Evolutionary conservation across 2,113 vertebrate genomes (phyloP), one percentile per base, ranked within the genome.

Genomic region (Actenoides lindsayi): DNA sequence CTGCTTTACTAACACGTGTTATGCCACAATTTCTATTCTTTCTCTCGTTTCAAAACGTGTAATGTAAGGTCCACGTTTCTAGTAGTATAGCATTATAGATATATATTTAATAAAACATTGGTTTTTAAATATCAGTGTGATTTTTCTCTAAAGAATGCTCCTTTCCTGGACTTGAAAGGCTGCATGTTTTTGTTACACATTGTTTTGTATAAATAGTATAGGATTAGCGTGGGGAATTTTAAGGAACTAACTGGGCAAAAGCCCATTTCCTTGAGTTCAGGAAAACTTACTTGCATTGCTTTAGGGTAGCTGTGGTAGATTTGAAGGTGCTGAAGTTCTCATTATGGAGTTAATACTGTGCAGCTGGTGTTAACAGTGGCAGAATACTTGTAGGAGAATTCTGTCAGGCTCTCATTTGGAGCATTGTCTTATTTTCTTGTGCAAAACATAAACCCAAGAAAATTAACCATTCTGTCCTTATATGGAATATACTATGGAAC

Each of bases 91-190:
- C 51, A 16, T 75, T 69, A 60, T 9, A 83, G 85, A 28, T 76
- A 23, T 27, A 28, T 82, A 30, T 83, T 79, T 80, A 90, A 83
- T 83, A 65, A 87, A 91, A 62, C 16, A 25, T 87, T 74, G 71
- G 44, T 69, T 23, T 83, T 42, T 60, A 68, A 93, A 53, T 53
- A 53, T 90, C 54, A 60, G 12, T 44, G 57, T 89, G 42, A 19
- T 50, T 90, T 82, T 80, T 89, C 39, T 92, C 87, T 75, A 71
- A 88, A 90, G 86, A 95, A 79, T 92, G 90, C 88, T 95, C 87
- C 86, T 95, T 96, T 95, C 92, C 90, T 97, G 93, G 95, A 93
- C 87, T 96, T 94, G 94, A 94, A 92, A 94, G 95, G 86, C 94
- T 96, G 86, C 81, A 92, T 94, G 84, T 57, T 93, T 94, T 86